phyloP scores from a whole-genome alignment of 1,140 invertebrate genomes.

The Ruditapes philippinarum region DNA sequence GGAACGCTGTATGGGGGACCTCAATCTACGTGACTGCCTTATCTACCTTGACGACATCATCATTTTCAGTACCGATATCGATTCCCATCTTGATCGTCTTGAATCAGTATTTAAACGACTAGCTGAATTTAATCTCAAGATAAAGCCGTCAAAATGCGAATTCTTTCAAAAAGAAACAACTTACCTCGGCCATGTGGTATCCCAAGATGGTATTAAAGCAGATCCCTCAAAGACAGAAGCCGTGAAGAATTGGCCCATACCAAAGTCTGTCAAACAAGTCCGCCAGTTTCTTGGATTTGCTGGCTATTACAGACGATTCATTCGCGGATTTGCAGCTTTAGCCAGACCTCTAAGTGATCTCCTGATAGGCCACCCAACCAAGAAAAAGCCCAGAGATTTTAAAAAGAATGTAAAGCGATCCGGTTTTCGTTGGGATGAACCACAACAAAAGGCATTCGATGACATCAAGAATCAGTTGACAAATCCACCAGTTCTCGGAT shows the following conservation, averaged over 20 bases:
- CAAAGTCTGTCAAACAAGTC: conserved; percentile 71
- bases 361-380: neutral
- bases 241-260: conserved; percentile 73
- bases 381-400: neutral
- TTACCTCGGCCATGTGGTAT: conserved; percentile 69
- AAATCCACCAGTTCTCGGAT: conserved; percentile 15
- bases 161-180: no score
- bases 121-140: no score
- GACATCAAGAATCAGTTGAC: no score
- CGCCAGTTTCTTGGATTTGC: conserved; percentile 75
- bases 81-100: no score
- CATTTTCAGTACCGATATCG: no score
- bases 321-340: conserved; percentile 61
- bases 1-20: neutral
- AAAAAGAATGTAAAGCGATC: neutral
- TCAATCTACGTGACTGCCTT: neutral
- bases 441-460: no score
- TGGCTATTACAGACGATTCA: conserved; percentile 73
- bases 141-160: no score
- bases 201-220: conserved; percentile 60
- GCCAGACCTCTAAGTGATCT: conserved; percentile 8
- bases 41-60: no score
- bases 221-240: conserved; percentile 75
- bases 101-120: no score
- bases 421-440: no score